Evolutionary conservation across 2,888 invertebrate genomes (phyloP), one percentile per base, ranked within the genome.

Genomic region (Elegia similella): DNA sequence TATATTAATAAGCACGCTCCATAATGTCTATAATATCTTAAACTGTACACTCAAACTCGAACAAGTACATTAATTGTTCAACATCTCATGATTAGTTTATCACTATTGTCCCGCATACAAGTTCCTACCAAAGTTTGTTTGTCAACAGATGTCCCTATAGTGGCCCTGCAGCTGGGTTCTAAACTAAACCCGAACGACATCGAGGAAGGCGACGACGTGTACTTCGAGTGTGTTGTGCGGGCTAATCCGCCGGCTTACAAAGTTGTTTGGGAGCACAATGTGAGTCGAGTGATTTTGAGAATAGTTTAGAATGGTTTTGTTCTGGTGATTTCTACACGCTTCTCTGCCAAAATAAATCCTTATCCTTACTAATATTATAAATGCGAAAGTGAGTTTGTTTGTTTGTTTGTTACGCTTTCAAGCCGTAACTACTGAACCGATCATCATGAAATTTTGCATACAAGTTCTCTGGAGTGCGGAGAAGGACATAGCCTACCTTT

Each of bases 241-340:
- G 88, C 92, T 48, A 89, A 91, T 69, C 92, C 92, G n/a, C 88
- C 89, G n/a, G 89, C 90, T 63, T 92, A 92, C 70, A 92, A 92
- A 82, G 86, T 92, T 64, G 83, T 92, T 42, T 92, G 92, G 92
- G 91, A 91, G 65, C 92, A 92, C 71, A 86, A 92, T 65, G 92
- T 92, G 67, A 90, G 92, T 87, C 70, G 5, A 59, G 46, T 42
- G 43, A 38, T 43, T 54, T 55, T 38, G 38, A 38, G 38, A 38
- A 38, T 38, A 38, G 17, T 52, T 52, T 16, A 15, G n/a, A 38
- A 12, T 38, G 38, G 38, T 38, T 38, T n/a, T 38, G 38, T 38
- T 38, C 12, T 38, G 38, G 0, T 38, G 8, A 38, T 38, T 38
- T 5, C 23, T 3, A 38, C 38, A 38, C 12, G 38, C 23, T 23